Conservation (phyloP, 1,140 invertebrate species). For the Neodiprion fabricii region DNA sequence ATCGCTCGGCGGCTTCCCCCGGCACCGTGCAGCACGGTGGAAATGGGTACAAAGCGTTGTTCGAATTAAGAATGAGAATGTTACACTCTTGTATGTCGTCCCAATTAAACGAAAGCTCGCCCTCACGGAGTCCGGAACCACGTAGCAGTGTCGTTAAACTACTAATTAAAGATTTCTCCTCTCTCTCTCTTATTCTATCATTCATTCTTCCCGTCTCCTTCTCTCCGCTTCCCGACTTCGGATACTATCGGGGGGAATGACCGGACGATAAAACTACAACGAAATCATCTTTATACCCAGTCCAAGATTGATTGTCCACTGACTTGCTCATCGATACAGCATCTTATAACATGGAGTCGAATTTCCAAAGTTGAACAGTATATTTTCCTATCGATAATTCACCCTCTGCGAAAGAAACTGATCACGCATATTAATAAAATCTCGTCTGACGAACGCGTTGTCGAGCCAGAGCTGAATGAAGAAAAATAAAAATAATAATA, state of each 20-base stretch:
- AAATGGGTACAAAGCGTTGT: conserved; percentile 25
- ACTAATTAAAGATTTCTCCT: not conserved
- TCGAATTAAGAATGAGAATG: conserved; percentile 42
- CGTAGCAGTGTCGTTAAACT: not conserved
- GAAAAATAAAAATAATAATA: not conserved
- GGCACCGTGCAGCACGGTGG: conserved; percentile 15
- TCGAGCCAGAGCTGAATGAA: not conserved
- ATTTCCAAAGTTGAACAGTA: too few species aligned
- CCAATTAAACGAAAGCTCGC: conserved; percentile 34
- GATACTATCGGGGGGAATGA: not conserved
- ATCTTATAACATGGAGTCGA: too few species aligned
- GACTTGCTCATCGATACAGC: not conserved
- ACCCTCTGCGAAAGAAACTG: too few species aligned
- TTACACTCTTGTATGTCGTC: conserved; percentile 38
- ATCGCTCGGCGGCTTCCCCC: too few species aligned
- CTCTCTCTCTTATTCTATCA: too few species aligned
- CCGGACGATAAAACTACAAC: conserved; percentile 3
- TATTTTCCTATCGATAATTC: too few species aligned
- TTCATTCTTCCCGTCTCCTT: too few species aligned
- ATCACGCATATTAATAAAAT: too few species aligned
- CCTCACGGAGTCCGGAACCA: conserved; percentile 13
- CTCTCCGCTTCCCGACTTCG: not conserved
- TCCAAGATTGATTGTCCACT: not conserved
- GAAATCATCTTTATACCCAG: not conserved
- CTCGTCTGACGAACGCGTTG: conserved; percentile 8